Evolutionary conservation across 2,113 vertebrate genomes (phyloP), one percentile per base, ranked within the genome.

Genomic region (Eclectus roratus): DNA sequence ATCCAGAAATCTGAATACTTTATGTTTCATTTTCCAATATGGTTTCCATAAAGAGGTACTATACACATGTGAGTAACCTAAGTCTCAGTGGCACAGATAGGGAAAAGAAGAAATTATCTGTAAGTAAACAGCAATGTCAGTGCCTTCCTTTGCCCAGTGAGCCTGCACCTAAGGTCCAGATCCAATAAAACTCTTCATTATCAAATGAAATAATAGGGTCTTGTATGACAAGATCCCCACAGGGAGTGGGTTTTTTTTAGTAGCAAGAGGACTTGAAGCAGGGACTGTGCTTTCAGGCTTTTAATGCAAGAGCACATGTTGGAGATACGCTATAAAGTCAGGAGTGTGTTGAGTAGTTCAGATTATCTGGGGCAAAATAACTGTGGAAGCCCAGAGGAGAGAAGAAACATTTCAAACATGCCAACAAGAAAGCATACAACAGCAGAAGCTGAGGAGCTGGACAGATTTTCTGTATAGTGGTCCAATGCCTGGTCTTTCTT

Each of bases 161-260:
- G 43, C 23, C n/a, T 77, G 43, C 25, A 68, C 4, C 27, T 63
- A 37, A 43, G 18, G n/a, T 33, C 50, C 1, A 1, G 27, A 74
- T 61, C 20, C 46, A 46, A 25, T 39, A 71, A 50, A 37, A 37
- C 13, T 49, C 44, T 44, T 83, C 14, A 41, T 65, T 76, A 66
- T 35, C 13, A 84, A 47, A 60, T 71, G 6, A 21, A 44, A 24
- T 71, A 71, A 43, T 21, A 39, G 27, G 7, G 35, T n/a, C 37
- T 50, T 83, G 13, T 43, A 24, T 76, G 64, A 60, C 8, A 60
- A 13, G 13, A 56, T 49, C 7, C 53, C 8, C 28, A 24, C 19
- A 25, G 23, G 33, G 28, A 82, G 17, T 7, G 10, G 5, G 1
- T 0, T 0, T 14, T 52, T 52, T 82, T 72, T 71, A 46, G 25